These are phyloP conservation scores for Odobenus rosmarus DNA, from an alignment of 2,113 vertebrate species.

Conservation along the genomic window DNA sequence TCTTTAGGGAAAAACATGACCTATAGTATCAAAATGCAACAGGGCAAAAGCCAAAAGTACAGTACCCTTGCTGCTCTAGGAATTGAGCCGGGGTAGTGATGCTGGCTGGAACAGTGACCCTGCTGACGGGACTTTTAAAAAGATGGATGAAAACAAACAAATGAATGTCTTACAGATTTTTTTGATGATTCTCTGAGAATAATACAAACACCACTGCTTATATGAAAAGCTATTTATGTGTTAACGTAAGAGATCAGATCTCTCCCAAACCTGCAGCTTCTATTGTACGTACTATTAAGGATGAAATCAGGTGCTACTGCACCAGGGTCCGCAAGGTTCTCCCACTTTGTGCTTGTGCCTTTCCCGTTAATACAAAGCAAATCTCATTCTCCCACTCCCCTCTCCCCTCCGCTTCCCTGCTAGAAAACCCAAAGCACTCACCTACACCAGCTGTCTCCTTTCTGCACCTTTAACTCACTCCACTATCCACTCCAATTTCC, in stretches of 20 bases:
- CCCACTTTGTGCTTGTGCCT: neutral
- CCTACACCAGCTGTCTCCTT: neutral
- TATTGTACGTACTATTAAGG: neutral
- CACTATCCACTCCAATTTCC: neutral
- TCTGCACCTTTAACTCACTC: neutral
- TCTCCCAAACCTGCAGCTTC: neutral
- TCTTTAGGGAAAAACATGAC: neutral
- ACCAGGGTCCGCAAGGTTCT: neutral
- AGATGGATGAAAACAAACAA: conserved; percentile 8
- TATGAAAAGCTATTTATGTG: neutral
- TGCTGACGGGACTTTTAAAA: neutral
- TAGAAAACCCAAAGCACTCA: neutral
- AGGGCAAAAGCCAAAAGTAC: neutral
- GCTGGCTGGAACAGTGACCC: neutral
- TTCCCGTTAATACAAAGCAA: neutral
- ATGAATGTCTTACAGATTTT: neutral
- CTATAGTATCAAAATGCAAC: neutral
- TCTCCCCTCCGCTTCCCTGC: neutral
- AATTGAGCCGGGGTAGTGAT: neutral
- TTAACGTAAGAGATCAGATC: neutral
- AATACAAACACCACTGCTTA: neutral
- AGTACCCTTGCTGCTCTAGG: neutral
- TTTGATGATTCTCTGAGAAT: neutral
- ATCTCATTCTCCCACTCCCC: neutral
- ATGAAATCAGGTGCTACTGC: neutral